phyloP scores from a whole-genome alignment of 2,113 vertebrate genomes.

The Hydropotes inermis region DNA sequence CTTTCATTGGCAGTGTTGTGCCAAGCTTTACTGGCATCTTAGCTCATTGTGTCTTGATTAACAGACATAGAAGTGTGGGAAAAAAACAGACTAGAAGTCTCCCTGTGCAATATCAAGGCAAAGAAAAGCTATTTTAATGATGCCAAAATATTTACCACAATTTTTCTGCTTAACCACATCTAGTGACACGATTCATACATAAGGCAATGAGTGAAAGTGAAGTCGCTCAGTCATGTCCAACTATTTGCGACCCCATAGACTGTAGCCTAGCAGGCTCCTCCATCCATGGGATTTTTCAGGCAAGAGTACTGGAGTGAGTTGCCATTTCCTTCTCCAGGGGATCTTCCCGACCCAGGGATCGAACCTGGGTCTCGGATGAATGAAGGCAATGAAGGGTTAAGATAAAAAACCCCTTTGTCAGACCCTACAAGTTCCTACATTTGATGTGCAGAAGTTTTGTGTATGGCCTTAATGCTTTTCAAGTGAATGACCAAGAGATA shows the following conservation, averaged over 20 bases:
- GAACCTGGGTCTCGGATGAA: neutral
- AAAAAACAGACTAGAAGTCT: neutral
- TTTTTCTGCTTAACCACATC: neutral
- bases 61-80: neutral
- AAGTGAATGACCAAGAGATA: neutral
- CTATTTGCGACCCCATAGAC: neutral
- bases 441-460: neutral
- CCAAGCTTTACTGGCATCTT: neutral
- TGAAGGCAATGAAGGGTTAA: neutral
- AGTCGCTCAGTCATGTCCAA: accelerated
- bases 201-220: neutral
- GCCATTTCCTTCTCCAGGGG: neutral
- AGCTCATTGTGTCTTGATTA: neutral
- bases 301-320: neutral
- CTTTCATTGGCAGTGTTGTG: neutral
- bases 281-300: neutral
- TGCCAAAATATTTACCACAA: neutral
- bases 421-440: neutral
- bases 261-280: neutral
- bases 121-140: neutral
- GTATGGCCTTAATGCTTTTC: neutral
- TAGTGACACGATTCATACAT: neutral
- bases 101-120: neutral
- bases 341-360: neutral
- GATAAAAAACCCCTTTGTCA: neutral